Percentiles rank a stretch among this genome's conserved stretches.
phyloP scores from a whole-genome alignment of 2,113 vertebrate species.

The Oceanodroma tethys region DNA sequence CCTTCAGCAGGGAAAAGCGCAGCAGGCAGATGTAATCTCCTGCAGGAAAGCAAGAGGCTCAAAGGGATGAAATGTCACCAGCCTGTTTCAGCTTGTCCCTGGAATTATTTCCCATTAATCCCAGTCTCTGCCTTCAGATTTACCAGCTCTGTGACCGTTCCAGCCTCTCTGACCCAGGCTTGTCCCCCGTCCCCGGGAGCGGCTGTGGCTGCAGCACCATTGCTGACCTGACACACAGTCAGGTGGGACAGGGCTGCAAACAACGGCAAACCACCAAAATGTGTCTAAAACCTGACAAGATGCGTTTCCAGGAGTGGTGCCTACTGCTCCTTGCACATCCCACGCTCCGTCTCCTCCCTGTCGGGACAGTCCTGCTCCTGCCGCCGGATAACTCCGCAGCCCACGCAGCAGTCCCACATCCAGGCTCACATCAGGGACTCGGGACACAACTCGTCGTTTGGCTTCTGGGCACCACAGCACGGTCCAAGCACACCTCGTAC shows the following conservation, averaged over 20 bases:
- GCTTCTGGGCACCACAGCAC: not conserved
- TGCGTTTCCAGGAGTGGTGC: rapidly evolving
- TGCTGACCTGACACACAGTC: not conserved
- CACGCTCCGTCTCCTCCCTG: not conserved
- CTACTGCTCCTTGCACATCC: not conserved
- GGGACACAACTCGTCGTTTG: rapidly evolving
- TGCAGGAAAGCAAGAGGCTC: not conserved
- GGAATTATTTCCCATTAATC: not conserved
- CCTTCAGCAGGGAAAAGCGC: not conserved
- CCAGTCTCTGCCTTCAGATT: not conserved
- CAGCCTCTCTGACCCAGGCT: not conserved
- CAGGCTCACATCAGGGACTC: not conserved
- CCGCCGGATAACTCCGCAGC: not conserved
- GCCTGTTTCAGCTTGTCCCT: not conserved
- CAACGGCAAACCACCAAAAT: not conserved
- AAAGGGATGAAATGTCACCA: not conserved
- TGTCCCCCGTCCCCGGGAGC: not conserved
- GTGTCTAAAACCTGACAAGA: not conserved
- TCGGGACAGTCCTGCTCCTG: not conserved
- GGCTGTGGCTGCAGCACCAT: not conserved
- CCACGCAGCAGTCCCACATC: not conserved
- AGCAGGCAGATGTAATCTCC: not conserved
- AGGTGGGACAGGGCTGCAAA: not conserved
- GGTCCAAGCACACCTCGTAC: not conserved
- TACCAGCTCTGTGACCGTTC: not conserved